Evolutionary conservation across 1,140 invertebrate species (phyloP).

Genomic region (Drosophila kikkawai): DNA sequence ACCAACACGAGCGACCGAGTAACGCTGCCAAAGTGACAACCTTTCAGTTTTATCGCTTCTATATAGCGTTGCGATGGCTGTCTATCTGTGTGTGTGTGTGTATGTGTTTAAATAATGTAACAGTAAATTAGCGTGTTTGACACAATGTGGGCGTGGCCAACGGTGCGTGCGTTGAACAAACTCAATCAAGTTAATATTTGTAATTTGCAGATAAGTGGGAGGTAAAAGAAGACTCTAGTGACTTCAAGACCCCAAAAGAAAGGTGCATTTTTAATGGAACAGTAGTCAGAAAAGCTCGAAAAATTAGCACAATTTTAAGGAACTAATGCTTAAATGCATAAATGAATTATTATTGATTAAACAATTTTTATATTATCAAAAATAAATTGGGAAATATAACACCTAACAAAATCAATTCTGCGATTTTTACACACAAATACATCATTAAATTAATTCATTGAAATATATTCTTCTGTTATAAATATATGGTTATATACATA

Average conservation of each 20-base stretch:
- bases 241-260: neutral
- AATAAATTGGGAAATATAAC: neutral
- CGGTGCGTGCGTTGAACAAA: constrained; percentile 69
- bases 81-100: constrained; percentile 18
- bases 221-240: constrained; percentile 4
- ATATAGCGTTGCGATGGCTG: constrained; percentile 22
- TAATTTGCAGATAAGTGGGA: constrained; percentile 53
- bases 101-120: constrained; percentile 80
- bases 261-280: neutral
- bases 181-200: constrained; percentile 76
- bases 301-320: neutral
- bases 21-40: constrained; percentile 80
- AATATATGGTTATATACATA: too few species aligned
- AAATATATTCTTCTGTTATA: too few species aligned
- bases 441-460: too few species aligned
- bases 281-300: fast-evolving
- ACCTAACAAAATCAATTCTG: neutral
- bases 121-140: constrained; percentile 84
- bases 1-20: constrained; percentile 68
- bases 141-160: constrained; percentile 76
- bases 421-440: too few species aligned
- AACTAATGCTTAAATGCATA: neutral
- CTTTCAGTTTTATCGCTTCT: constrained; percentile 78
- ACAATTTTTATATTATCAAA: fast-evolving
- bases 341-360: neutral